A percentile compares a stretch with the other conserved stretches of the same genome.
Evolutionary conservation across 1,140 invertebrate species (phyloP).

Genomic region (Aplysia californica): DNA sequence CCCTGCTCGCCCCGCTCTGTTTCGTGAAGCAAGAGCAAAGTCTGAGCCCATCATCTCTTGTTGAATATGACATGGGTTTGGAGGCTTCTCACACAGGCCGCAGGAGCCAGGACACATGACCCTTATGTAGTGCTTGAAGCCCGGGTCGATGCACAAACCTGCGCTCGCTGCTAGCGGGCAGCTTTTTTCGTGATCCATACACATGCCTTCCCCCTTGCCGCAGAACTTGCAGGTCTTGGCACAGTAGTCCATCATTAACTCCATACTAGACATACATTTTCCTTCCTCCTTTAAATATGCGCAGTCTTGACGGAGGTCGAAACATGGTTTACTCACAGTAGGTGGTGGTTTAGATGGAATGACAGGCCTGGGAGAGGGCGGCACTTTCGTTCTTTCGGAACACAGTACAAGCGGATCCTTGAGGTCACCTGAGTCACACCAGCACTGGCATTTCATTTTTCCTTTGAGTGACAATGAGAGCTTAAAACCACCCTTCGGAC

Average conservation of each 20-base stretch:
- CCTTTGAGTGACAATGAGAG: background rate
- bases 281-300: background rate
- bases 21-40: too few relatives aligned
- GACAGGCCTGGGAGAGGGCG: background rate
- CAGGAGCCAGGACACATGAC: slow-evolving; percentile 2
- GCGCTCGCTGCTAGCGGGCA: background rate
- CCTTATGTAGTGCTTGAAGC: background rate
- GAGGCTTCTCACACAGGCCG: background rate
- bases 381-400: background rate
- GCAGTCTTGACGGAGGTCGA: slow-evolving; percentile 5
- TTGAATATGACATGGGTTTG: background rate
- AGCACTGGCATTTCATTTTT: background rate
- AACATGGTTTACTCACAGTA: background rate
- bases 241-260: slow-evolving; percentile 7
- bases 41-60: slow-evolving; percentile 5
- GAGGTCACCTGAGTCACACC: too few relatives aligned
- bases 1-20: too few relatives aligned
- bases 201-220: background rate
- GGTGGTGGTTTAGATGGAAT: background rate
- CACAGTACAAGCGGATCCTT: too few relatives aligned
- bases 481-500: background rate
- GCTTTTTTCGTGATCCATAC: slow-evolving; percentile 24
- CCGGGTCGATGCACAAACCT: background rate
- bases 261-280: slow-evolving; percentile 12
- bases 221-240: slow-evolving; percentile 11